Base-by-base conservation (phyloP, 2,113 vertebrate genomes). In the Phodopus roborovskii region DNA sequence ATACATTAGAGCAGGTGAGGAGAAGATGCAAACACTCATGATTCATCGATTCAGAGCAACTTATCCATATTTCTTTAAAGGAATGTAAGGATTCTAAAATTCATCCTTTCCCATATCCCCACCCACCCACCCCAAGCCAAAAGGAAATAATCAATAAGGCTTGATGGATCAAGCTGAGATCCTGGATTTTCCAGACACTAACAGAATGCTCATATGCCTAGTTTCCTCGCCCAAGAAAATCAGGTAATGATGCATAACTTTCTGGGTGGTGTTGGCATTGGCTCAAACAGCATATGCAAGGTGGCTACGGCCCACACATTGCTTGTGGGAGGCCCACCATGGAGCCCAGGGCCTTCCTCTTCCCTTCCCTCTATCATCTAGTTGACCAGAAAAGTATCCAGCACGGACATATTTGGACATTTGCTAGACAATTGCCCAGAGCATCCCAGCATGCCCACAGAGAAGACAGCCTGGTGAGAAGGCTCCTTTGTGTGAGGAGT, bases 401-500 rank as follows among this genome's bases (percentile, higher is more conserved):
- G 60, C 5, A 1, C 62, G 5, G 28, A 64, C 68, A 60, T 64
- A 83, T 42, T 92, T 96, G 95, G 95, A 84, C 93, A 75, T 91
- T 95, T 91, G 88, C 92, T 73, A 70, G 71, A 66, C 91, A 90
- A 39, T 97, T 97, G 85, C 89, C 50, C 90, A 81, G 94, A 73
- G 85, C 79, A 78, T 92, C 89, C 82, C 77, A 93, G 78, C 70
- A 45, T 93, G 74, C 36, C 68, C 2, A 0, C 90, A 85, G 94
- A 95, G 95, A 88, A 96, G 96, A 73, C 58, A 92, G 89, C 83
- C 85, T 11, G n/a, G 50, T 1, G 5, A 91, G 94, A 93, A 96
- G 91, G 74, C 7, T 36, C 70, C 97, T 96, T 95, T 97, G 96
- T 96, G 68, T 53, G 85, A 58, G 71, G 70, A 90, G 94, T 9